Evolutionary conservation across 2,888 invertebrate species (phyloP), one percentile per base, ranked within the genome.

Genomic region (Hypercompe scribonia): DNA sequence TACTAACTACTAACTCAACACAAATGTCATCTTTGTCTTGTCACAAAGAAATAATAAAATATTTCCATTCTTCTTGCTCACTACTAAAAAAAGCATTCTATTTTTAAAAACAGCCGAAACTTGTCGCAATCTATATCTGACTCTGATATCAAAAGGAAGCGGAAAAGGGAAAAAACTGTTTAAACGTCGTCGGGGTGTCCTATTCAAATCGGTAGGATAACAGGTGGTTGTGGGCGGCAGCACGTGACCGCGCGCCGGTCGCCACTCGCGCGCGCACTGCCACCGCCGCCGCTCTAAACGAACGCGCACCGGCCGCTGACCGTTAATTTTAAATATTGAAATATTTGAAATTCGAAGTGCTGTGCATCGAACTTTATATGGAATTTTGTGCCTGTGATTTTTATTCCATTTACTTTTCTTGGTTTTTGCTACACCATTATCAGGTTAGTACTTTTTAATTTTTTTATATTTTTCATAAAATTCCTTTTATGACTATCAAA

Each of bases 261-360:
- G 93, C 90, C 95, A 95, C 91, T 95, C 95, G 94, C 91, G 95
- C 94, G 95, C 93, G 93, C 91, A 91, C 94, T 91, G 92, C 91
- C 91, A 91, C 90, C 90, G 89, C 86, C 89, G 90, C 91, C 93
- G 93, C 92, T 92, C 89, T 92, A 89, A 90, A 89, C 88, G 90
- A 89, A 89, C 92, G 90, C 89, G 89, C 89, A 88, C 88, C 90
- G 92, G 87, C 89, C 85, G 82, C 72, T 39, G 46, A 85, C 84
- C 84, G 84, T 83, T 83, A 89, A 87, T 89, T 89, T 85, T 81
- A 85, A 87, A 87, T 81, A 88, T 88, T 85, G 79, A 86, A 87
- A 86, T 86, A 86, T 84, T 85, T 78, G 85, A 84, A 77, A 76
- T 76, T 77, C 77, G 86, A 87, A 90, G 94, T 95, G 94, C 87